These are phyloP conservation scores for Lepeophtheirus salmonis DNA, from an alignment of 1,140 invertebrate genomes.

Conservation along the genomic window DNA sequence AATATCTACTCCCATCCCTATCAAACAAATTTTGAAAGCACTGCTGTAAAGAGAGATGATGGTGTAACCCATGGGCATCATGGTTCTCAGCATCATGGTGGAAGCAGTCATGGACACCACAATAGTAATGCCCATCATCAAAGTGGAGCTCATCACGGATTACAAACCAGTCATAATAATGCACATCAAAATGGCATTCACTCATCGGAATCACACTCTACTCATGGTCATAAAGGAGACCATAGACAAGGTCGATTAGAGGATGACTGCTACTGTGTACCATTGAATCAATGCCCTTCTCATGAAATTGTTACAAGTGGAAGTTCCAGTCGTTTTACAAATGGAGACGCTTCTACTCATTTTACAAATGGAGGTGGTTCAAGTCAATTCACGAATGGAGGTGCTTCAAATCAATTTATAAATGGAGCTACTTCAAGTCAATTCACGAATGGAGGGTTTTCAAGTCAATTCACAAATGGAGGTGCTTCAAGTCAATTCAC, in stretches of 20 bases:
- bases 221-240: neutral
- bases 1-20: neutral
- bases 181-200: neutral
- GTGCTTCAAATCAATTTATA: no score
- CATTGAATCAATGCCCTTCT: constrained; percentile 1
- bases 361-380: no score
- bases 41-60: neutral
- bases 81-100: neutral
- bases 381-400: no score
- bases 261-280: constrained; percentile 12
- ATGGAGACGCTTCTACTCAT: no score
- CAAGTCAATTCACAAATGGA: no score
- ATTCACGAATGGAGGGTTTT: no score
- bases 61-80: neutral
- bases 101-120: neutral
- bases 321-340: no score
- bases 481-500: no score
- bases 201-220: neutral
- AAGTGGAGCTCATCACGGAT: neutral
- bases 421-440: no score
- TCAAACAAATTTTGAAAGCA: neutral
- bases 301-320: neutral
- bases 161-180: neutral
- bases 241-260: constrained; percentile 3
- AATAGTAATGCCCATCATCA: neutral